phyloP scores from a whole-genome alignment of 2,113 vertebrate species.

The Pimephales promelas region DNA sequence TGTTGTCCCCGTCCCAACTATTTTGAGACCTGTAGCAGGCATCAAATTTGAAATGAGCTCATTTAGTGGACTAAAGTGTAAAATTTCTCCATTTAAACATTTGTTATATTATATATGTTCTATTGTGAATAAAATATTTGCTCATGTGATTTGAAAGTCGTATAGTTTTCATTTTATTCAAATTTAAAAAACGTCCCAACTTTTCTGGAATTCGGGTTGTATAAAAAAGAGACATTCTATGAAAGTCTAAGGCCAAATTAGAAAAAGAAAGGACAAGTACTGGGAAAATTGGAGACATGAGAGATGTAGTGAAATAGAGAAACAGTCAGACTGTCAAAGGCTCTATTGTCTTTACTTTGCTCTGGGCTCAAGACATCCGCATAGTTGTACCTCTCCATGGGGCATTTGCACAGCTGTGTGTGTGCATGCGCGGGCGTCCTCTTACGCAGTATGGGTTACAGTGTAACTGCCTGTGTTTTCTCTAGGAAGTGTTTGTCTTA shows the following conservation, averaged over 20 bases:
- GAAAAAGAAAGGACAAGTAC: slow-evolving; percentile 27
- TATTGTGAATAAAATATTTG: too few species aligned
- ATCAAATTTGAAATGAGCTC: too few species aligned
- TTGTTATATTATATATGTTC: too few species aligned
- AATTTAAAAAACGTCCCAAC: too few species aligned
- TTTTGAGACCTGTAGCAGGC: too few species aligned
- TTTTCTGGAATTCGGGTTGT: too few species aligned
- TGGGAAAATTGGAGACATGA: not conserved
- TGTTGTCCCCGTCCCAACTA: too few species aligned
- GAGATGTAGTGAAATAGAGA: slow-evolving; percentile 19
- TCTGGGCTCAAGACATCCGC: slow-evolving; percentile 69
- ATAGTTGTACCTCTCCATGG: slow-evolving; percentile 64
- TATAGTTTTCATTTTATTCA: too few species aligned
- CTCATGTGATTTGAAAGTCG: too few species aligned
- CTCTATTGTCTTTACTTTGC: slow-evolving; percentile 70
- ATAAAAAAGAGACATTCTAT: not conserved
- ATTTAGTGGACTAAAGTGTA: too few species aligned
- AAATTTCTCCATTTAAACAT: too few species aligned
- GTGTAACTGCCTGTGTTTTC: slow-evolving; percentile 78
- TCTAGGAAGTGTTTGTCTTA: slow-evolving; percentile 79
- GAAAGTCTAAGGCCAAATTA: not conserved
- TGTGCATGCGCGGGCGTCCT: slow-evolving; percentile 54
- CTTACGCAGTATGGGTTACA: slow-evolving; percentile 70
- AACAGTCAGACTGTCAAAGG: slow-evolving; percentile 67
- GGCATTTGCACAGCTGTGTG: slow-evolving; percentile 49